Conservation (phyloP, 2,888 invertebrate genomes). For the Epicampocera succincta region DNA sequence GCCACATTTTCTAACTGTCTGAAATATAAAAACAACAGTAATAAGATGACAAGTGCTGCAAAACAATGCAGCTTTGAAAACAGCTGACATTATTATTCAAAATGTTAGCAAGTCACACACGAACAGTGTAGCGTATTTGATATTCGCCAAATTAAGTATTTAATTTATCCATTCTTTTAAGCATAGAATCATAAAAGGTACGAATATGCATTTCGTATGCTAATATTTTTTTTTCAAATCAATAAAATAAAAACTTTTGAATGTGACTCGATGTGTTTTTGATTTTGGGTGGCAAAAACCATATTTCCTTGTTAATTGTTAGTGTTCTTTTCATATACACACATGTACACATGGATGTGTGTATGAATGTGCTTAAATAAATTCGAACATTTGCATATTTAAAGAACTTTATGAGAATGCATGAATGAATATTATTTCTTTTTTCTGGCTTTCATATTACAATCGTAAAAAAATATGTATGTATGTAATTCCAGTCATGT, state of each 20-base stretch:
- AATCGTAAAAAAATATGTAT: slow-evolving; percentile 39
- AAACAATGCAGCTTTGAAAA: too few species aligned
- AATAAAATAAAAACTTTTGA: slow-evolving; percentile 42
- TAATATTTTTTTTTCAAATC: slow-evolving; percentile 55
- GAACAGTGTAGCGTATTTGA: slow-evolving; percentile 8
- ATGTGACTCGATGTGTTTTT: not conserved
- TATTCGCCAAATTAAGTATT: not conserved
- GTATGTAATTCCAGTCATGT: slow-evolving; percentile 58
- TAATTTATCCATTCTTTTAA: slow-evolving; percentile 14
- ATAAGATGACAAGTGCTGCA: too few species aligned
- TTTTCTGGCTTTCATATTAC: slow-evolving; percentile 28
- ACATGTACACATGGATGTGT: not conserved
- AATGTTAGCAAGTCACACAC: not conserved
- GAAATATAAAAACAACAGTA: too few species aligned
- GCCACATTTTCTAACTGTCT: too few species aligned
- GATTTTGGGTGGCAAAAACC: slow-evolving; percentile 54
- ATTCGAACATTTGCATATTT: slow-evolving; percentile 50
- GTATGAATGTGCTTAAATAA: slow-evolving; percentile 11
- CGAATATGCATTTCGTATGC: slow-evolving; percentile 54
- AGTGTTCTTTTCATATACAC: not conserved
- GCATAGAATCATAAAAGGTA: slow-evolving; percentile 24
- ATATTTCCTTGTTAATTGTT: slow-evolving; percentile 19
- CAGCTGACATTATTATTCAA: too few species aligned
- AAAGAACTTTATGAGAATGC: slow-evolving; percentile 54
- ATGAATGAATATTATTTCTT: slow-evolving; percentile 47